These are phyloP conservation scores for Conger conger DNA, from an alignment of 2,113 vertebrate species.

Conservation along the genomic window DNA sequence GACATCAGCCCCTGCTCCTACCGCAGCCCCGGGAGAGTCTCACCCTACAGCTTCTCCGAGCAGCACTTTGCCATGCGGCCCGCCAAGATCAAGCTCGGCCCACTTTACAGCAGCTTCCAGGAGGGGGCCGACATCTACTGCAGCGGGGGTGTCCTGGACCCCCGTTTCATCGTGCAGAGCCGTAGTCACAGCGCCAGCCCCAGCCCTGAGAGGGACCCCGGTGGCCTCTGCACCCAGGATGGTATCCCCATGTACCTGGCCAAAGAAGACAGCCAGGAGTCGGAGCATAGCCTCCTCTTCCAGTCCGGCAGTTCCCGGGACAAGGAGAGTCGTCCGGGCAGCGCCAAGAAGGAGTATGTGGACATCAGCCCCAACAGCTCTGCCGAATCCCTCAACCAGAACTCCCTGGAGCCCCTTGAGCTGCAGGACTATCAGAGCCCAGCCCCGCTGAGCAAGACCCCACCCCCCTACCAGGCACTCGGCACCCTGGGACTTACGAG, in stretches of 20 bases:
- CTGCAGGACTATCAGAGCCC: constrained; percentile 81
- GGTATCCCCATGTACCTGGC: constrained; percentile 69
- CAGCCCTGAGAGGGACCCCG: constrained; percentile 73
- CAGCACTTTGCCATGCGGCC: constrained; percentile 74
- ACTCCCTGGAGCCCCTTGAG: constrained; percentile 81
- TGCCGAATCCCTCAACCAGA: constrained; percentile 81
- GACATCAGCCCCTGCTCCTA: constrained; percentile 84
- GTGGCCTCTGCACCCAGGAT: constrained; percentile 74
- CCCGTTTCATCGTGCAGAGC: constrained; percentile 70
- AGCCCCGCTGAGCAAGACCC: constrained; percentile 20
- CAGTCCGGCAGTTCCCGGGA: constrained; percentile 81
- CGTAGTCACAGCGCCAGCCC: constrained; percentile 52
- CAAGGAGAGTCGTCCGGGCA: constrained; percentile 57
- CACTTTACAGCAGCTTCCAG: constrained; percentile 84
- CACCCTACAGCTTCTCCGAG: constrained; percentile 83
- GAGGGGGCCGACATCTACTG: constrained; percentile 85
- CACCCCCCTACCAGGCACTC: constrained; percentile 75
- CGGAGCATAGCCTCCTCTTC: constrained; percentile 70
- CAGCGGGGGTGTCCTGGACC: constrained; percentile 69
- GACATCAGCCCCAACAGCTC: constrained; percentile 82
- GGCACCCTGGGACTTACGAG: constrained; percentile 85
- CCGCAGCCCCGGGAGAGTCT: constrained; percentile 69
- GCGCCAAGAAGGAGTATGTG: constrained; percentile 73
- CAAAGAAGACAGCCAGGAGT: constrained; percentile 78
- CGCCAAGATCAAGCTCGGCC: constrained; percentile 74